Evolutionary conservation across 2,888 invertebrate genomes (phyloP).

Genomic region (Himalopsyche kuldschensis): DNA sequence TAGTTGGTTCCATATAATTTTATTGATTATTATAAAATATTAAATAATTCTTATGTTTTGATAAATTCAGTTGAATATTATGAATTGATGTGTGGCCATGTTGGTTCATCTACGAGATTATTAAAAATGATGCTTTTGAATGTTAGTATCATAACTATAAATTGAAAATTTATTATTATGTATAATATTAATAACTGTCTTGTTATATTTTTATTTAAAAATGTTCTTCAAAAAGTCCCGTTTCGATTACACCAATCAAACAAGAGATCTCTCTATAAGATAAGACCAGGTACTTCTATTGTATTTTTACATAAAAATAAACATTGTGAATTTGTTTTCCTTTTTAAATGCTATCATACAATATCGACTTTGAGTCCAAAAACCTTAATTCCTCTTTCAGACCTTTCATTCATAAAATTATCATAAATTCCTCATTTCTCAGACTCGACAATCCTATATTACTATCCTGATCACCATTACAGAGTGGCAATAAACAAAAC

Average conservation of each 20-base stretch:
- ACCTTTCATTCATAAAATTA: no score
- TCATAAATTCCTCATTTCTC: no score
- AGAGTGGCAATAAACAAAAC: no score
- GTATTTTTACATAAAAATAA: not conserved
- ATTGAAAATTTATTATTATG: not conserved
- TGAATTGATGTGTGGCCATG: not conserved
- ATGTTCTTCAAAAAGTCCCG: not conserved
- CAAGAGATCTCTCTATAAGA: not conserved
- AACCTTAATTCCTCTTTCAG: not conserved
- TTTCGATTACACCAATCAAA: constrained; percentile 1
- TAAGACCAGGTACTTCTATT: not conserved
- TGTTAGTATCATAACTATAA: not conserved
- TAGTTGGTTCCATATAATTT: not conserved
- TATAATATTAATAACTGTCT: not conserved
- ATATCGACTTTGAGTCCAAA: not conserved
- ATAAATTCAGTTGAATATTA: not conserved
- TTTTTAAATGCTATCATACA: not conserved
- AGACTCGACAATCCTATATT: no score
- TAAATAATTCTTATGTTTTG: not conserved
- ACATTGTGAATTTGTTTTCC: not conserved
- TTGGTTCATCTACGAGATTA: not conserved
- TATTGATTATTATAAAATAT: not conserved
- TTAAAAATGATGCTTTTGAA: not conserved
- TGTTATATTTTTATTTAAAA: not conserved
- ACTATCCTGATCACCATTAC: no score